Evolutionary conservation across 2,888 invertebrate genomes (phyloP), one percentile per base, ranked within the genome.

Genomic region (Nomada fabriciana): DNA sequence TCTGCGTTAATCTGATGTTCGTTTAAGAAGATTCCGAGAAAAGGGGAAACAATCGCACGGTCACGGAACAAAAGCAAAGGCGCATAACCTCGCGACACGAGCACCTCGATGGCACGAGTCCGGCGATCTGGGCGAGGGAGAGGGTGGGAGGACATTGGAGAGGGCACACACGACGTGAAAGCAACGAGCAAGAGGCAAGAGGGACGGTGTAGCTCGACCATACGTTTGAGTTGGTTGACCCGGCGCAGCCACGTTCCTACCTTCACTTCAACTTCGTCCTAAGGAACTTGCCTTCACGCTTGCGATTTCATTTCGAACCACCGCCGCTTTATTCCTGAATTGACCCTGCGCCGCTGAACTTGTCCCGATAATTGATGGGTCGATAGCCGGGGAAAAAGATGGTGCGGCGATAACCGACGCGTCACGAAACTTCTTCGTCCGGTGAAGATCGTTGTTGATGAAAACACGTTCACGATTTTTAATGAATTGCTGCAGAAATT

Each of bases 191-290:
- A 83, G 86, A 88, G 86, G 89, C 76, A 86, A 88, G 90, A 89
- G 90, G 90, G 89, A 89, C 90, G 42, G 59, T 18, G 29, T 10
- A 85, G 82, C 79, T 82, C 87, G 87, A 88, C 89, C 89, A 89
- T 90, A 91, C 91, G 90, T 90, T 90, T 90, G 91, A 93, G 93
- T 93, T 93, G 93, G 92, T 93, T 93, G 93, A 93, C 93, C 93
- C 91, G 93, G 86, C 91, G 91, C 89, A 86, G 85, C 87, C 89
- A 88, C 89, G 90, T 88, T 90, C 85, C 90, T 91, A 91, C 90
- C 89, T 90, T 89, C 90, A 86, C 89, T 90, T 90, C 90, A 88
- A 89, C 87, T 88, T 89, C 89, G 90, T 88, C 90, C 90, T 87
- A 90, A 91, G 91, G 88, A 92, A 90, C 36, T 91, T 90, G 90